Conservation (phyloP, 2,797 vertebrate species). For the Neomorphus geoffroyi region DNA sequence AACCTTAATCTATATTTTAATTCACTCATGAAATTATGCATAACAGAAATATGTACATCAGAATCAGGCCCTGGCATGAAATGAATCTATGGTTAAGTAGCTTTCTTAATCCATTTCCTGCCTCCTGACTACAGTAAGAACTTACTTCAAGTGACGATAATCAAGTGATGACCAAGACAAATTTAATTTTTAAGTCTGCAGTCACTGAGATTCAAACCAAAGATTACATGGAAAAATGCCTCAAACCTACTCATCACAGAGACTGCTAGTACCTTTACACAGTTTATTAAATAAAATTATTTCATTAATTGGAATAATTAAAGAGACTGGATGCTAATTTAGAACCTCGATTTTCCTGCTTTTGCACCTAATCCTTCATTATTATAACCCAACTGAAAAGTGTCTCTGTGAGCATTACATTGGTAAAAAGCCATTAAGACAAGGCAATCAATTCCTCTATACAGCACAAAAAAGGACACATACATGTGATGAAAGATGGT, state of each 20-base stretch:
- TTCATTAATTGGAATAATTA: background rate
- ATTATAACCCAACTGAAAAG: background rate
- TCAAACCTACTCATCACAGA: background rate
- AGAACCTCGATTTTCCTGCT: background rate
- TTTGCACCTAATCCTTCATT: background rate
- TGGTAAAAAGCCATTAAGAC: background rate
- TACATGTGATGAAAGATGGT: background rate
- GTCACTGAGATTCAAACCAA: background rate
- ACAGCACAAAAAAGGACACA: background rate
- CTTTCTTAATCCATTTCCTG: background rate
- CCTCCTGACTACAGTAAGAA: background rate
- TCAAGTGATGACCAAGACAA: background rate
- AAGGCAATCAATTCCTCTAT: background rate
- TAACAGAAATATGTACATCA: background rate
- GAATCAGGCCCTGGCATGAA: background rate
- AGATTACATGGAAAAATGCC: background rate
- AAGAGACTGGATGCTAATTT: background rate
- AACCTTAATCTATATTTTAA: background rate
- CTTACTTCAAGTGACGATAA: background rate
- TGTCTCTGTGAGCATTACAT: background rate
- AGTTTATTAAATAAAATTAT: background rate
- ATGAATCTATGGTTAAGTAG: background rate
- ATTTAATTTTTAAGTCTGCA: background rate
- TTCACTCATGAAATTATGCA: background rate
- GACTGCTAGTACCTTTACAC: background rate